Conservation (phyloP, 2,888 invertebrate species). For the Apomyelois bistriatella region DNA sequence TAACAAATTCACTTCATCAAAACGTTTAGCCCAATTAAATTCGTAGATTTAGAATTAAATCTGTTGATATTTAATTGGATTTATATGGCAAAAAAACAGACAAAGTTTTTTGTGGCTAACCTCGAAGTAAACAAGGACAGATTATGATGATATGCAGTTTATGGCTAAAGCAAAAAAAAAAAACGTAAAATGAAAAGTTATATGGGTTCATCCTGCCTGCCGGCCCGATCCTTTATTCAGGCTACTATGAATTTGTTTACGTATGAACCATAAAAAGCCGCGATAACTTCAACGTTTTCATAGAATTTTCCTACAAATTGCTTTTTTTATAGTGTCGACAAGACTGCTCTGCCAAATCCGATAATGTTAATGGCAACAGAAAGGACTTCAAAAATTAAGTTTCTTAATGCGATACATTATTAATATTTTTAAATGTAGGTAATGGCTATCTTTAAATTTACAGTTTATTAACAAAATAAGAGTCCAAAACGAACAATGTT, state of each 20-base stretch:
- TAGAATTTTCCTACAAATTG: conserved; percentile 6
- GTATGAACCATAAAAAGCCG: conserved; percentile 9
- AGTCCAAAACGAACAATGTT: too few species aligned
- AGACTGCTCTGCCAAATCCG: neutral
- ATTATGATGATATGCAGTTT: conserved; percentile 8
- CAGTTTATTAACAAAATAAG: too few species aligned
- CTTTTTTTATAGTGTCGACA: conserved; percentile 1
- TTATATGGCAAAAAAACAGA: too few species aligned
- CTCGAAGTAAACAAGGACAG: neutral
- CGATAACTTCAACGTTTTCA: conserved; percentile 10
- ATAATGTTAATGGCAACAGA: too few species aligned
- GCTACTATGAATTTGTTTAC: conserved; percentile 11
- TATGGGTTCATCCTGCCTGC: neutral
- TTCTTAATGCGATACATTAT: too few species aligned
- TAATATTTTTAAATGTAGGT: too few species aligned
- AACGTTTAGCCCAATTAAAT: neutral
- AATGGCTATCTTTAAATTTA: too few species aligned
- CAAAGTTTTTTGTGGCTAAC: too few species aligned
- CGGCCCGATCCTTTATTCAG: conserved; percentile 8
- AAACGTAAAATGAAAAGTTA: conserved; percentile 10
- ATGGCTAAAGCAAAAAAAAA: conserved; percentile 2
- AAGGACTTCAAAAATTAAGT: too few species aligned
- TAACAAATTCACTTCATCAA: too few species aligned
- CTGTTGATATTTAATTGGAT: neutral
- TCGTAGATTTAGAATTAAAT: neutral